These are phyloP conservation scores for Acanthosoma haemorrhoidale DNA, from an alignment of 2,888 invertebrate species.

Conservation along the genomic window DNA sequence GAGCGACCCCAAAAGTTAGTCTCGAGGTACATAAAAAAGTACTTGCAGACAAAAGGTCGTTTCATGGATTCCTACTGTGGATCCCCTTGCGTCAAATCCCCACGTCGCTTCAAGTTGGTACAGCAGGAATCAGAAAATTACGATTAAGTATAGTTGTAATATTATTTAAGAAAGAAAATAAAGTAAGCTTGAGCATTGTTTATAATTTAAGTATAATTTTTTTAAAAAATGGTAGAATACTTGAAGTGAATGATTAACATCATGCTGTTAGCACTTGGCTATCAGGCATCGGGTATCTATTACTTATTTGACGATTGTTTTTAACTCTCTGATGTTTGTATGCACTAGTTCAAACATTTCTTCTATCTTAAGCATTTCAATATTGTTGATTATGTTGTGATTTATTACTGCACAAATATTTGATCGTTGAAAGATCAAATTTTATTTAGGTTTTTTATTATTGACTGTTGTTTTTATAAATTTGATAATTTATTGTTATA, in stretches of 20 bases:
- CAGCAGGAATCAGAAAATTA: slow-evolving; percentile 88
- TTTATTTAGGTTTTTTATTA: too few relatives aligned
- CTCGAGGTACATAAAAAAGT: slow-evolving; percentile 73
- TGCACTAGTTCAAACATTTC: too few relatives aligned
- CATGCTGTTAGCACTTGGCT: neutral
- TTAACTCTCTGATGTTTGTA: too few relatives aligned
- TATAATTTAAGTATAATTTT: neutral
- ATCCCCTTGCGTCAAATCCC: slow-evolving; percentile 77
- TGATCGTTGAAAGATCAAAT: too few relatives aligned
- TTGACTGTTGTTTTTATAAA: too few relatives aligned
- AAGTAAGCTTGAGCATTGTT: neutral
- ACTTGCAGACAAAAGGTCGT: slow-evolving; percentile 73
- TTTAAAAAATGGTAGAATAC: neutral
- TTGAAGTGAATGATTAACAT: neutral
- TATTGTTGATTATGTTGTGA: too few relatives aligned
- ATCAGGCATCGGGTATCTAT: too few relatives aligned
- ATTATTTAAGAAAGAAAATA: neutral
- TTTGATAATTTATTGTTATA: too few relatives aligned
- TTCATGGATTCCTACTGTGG: slow-evolving; percentile 51
- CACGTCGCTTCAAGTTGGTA: slow-evolving; percentile 79
- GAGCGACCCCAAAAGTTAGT: slow-evolving; percentile 79
- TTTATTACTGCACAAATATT: too few relatives aligned
- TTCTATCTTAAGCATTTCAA: too few relatives aligned
- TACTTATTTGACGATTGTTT: too few relatives aligned
- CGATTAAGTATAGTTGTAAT: slow-evolving; percentile 61